Evolutionary conservation across 2,113 vertebrate genomes (phyloP).

Genomic region (Scolopax mira): DNA sequence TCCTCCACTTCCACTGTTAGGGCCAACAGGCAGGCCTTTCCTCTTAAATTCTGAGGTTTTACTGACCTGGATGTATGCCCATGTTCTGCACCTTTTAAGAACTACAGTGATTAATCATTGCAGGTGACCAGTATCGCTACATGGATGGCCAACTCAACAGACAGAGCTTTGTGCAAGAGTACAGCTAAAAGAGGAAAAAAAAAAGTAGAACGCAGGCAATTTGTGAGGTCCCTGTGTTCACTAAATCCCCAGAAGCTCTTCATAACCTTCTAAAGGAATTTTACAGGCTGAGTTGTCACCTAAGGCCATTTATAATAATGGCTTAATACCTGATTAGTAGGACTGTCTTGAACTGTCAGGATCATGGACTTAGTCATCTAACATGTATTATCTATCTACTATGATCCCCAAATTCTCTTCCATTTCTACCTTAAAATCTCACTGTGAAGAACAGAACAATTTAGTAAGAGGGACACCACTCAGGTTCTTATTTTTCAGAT

Average conservation of each 20-base stretch:
- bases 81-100: background rate
- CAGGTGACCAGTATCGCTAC: background rate
- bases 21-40: background rate
- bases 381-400: background rate
- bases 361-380: background rate
- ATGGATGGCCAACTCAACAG: background rate
- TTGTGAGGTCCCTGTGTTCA: background rate
- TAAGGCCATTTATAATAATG: background rate
- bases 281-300: background rate
- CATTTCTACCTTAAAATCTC: background rate
- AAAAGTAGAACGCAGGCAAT: background rate
- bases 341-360: background rate
- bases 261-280: conserved; percentile 30
- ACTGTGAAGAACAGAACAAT: background rate
- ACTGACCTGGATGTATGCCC: background rate
- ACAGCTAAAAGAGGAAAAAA: background rate
- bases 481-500: background rate
- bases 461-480: background rate
- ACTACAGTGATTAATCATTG: background rate
- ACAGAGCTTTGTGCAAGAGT: background rate
- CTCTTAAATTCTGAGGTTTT: background rate
- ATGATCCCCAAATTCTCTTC: background rate
- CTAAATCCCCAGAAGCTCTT: conserved; percentile 14
- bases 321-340: conserved; percentile 41
- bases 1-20: background rate